Conservation (phyloP, 2,888 invertebrate species). For the Lagria hirta region DNA sequence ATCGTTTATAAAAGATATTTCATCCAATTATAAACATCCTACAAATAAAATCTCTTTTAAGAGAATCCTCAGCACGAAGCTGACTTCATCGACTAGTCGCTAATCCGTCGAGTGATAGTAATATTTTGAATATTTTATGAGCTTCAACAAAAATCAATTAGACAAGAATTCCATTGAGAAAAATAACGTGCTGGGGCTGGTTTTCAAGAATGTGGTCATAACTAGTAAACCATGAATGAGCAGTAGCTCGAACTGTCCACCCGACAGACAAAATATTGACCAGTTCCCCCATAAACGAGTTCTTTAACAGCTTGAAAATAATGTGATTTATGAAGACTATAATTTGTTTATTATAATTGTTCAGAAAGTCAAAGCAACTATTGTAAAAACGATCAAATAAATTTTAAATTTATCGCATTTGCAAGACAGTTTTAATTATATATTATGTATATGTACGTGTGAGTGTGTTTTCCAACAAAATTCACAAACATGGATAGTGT, state of each 20-base stretch:
- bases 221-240: conserved; percentile 38
- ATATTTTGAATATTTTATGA: conserved; percentile 33
- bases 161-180: conserved; percentile 38
- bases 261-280: conserved; percentile 46
- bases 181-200: conserved; percentile 28
- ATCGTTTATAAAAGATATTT: no score
- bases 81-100: no score
- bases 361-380: conserved; percentile 20
- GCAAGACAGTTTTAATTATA: conserved; percentile 18
- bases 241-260: conserved; percentile 46
- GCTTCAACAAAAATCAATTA: conserved; percentile 39
- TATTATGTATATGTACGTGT: no score
- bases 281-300: conserved; percentile 47
- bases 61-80: no score
- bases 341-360: conserved; percentile 46
- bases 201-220: conserved; percentile 39
- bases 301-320: conserved; percentile 47
- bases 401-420: conserved; percentile 21
- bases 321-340: conserved; percentile 44
- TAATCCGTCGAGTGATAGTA: conserved; percentile 17
- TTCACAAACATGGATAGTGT: conserved; percentile 49
- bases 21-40: no score
- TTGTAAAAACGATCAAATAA: conserved; percentile 24
- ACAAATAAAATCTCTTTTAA: no score
- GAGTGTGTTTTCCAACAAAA: conserved; percentile 22